Conservation (phyloP, 2,888 invertebrate genomes). For the Strigamia crassipes region DNA sequence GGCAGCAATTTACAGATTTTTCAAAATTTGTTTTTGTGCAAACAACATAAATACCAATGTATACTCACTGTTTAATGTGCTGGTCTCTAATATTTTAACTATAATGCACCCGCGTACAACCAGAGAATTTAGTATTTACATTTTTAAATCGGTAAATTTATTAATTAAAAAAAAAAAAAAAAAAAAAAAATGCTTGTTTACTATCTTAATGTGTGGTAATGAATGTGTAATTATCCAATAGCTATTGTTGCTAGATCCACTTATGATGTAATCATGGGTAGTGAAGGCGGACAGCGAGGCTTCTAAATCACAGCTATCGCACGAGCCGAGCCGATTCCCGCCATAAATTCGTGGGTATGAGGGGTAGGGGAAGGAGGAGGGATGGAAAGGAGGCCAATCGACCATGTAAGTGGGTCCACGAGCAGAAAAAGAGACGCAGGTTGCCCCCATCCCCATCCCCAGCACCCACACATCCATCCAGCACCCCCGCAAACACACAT, state of each 20-base stretch:
- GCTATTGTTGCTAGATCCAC: background rate
- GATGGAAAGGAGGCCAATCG: conserved; percentile 10
- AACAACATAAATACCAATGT: too few relatives aligned
- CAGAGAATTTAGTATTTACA: too few relatives aligned
- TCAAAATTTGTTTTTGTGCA: too few relatives aligned
- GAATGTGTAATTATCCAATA: conserved; percentile 8
- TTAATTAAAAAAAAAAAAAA: too few relatives aligned
- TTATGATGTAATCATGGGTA: conserved; percentile 30
- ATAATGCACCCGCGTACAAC: too few relatives aligned
- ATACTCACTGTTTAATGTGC: too few relatives aligned
- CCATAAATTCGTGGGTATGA: conserved; percentile 18
- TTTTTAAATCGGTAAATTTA: too few relatives aligned
- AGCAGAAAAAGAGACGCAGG: conserved; percentile 26
- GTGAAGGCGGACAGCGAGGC: conserved; percentile 22
- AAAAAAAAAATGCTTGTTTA: too few relatives aligned
- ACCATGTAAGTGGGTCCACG: conserved; percentile 30
- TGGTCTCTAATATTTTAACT: too few relatives aligned
- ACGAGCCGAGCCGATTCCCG: conserved; percentile 30
- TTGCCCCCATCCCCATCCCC: background rate
- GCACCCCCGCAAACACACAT: conserved; percentile 3
- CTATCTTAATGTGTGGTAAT: background rate
- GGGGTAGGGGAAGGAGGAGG: background rate
- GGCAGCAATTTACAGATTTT: too few relatives aligned
- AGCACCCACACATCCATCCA: background rate
- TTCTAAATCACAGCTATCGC: conserved; percentile 30